phyloP scores from a whole-genome alignment of 1,140 invertebrate genomes.

The Magallana angulata region DNA sequence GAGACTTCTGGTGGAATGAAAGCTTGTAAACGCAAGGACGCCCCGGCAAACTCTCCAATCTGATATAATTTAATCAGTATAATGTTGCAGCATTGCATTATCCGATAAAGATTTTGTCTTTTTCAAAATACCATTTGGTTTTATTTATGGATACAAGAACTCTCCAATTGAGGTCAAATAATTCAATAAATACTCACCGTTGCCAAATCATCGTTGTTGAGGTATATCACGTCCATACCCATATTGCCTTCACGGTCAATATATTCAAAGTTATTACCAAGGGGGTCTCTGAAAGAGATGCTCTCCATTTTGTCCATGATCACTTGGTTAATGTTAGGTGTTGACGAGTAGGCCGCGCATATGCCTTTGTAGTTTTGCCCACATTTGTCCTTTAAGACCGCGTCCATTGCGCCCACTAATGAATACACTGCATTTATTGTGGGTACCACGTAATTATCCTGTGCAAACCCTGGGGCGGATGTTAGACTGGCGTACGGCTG shows the following conservation, averaged over 20 bases:
- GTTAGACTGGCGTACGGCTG: conserved; percentile 49
- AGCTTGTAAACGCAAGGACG: conserved; percentile 59
- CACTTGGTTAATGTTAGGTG: conserved; percentile 56
- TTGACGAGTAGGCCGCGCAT: conserved; percentile 62
- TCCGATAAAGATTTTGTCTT: neutral
- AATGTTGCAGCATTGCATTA: neutral
- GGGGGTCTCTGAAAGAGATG: conserved; percentile 60
- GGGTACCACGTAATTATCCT: conserved; percentile 68
- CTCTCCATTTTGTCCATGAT: conserved; percentile 66
- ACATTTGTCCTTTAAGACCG: conserved; percentile 69
- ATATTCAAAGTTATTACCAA: conserved; percentile 62
- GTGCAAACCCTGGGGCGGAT: conserved; percentile 51
- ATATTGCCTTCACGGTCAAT: conserved; percentile 69
- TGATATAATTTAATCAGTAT: conserved; percentile 44
- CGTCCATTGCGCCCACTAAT: conserved; percentile 65
- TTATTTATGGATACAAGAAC: no score
- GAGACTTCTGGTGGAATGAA: conserved; percentile 51
- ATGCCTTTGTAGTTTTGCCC: conserved; percentile 63
- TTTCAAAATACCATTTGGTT: neutral
- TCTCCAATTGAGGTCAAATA: no score
- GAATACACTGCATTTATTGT: conserved; percentile 75
- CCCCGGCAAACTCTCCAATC: conserved; percentile 71
- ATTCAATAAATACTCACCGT: conserved; percentile 53
- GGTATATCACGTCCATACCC: conserved; percentile 66
- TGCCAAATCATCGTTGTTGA: conserved; percentile 55